These are phyloP conservation scores for Sebastes trivittatus DNA, from an alignment of 2,797 vertebrate species.

Conservation along the genomic window DNA sequence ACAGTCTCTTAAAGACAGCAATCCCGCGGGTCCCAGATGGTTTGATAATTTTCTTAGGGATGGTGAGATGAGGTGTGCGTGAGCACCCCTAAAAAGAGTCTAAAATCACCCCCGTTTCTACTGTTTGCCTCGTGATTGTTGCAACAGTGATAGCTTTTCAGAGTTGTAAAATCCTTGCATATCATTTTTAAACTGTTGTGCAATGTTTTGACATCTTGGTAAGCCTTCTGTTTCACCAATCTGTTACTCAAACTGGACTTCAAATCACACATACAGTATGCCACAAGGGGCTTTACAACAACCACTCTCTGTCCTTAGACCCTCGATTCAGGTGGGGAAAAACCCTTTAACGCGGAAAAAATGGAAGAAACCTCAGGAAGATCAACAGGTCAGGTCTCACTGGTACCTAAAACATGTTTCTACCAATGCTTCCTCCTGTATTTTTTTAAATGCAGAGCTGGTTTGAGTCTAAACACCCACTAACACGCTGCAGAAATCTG, in stretches of 20 bases:
- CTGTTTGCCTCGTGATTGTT: not conserved
- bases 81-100: not conserved
- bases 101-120: rapidly evolving
- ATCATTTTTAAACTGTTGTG: no score
- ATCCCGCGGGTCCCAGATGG: no score
- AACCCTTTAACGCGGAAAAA: not conserved
- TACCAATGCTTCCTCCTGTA: not conserved
- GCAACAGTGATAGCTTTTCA: not conserved
- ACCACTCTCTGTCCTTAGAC: not conserved
- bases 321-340: not conserved
- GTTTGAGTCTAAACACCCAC: not conserved
- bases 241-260: not conserved
- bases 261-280: not conserved
- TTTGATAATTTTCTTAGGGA: no score
- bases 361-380: not conserved
- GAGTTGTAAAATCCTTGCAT: not conserved
- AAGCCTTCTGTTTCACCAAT: no score
- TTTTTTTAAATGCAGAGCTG: not conserved
- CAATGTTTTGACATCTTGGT: no score
- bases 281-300: not conserved
- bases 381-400: not conserved
- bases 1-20: no score
- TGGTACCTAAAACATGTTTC: not conserved
- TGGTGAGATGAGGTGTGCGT: no score
- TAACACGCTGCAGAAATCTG: no score